These are phyloP conservation scores for Gobionotothen gibberifrons DNA, from an alignment of 2,797 vertebrate genomes.

Conservation along the genomic window DNA sequence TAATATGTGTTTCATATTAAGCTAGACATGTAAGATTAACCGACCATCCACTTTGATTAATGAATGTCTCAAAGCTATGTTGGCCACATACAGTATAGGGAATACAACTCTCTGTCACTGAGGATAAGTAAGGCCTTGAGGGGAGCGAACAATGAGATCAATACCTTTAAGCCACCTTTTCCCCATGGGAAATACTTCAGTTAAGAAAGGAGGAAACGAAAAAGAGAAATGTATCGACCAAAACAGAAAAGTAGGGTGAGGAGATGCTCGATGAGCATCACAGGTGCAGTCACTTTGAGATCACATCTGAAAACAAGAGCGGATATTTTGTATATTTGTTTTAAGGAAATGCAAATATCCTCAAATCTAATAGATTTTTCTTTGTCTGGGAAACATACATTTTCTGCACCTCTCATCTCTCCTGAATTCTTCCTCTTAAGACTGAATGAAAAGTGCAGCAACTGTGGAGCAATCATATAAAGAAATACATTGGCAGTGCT, in stretches of 20 bases:
- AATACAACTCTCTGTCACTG: slow-evolving; percentile 22
- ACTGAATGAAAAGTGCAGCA: slow-evolving; percentile 49
- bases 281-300: background rate
- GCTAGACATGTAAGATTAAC: slow-evolving; percentile 13
- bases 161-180: slow-evolving; percentile 41
- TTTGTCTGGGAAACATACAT: slow-evolving; percentile 14
- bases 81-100: slow-evolving; percentile 15
- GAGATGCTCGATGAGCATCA: slow-evolving; percentile 14
- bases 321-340: slow-evolving; percentile 12
- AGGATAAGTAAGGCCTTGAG: slow-evolving; percentile 17
- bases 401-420: slow-evolving; percentile 23
- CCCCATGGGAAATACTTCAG: slow-evolving; percentile 33
- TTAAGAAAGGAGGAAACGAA: slow-evolving; percentile 6
- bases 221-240: slow-evolving; percentile 22
- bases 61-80: slow-evolving; percentile 38
- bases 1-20: background rate
- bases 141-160: slow-evolving; percentile 48
- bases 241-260: slow-evolving; percentile 13
- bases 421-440: slow-evolving; percentile 47
- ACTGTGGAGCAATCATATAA: slow-evolving; percentile 50
- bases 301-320: background rate
- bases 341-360: background rate
- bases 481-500: slow-evolving; percentile 43
- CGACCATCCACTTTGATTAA: slow-evolving; percentile 34
- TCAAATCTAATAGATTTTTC: slow-evolving; percentile 12